Percentiles rank a stretch among this genome's conserved stretches.
phyloP scores from a whole-genome alignment of 37 sponge, comb jelly and placozoan species.

The Cliona cf. orientalis region DNA sequence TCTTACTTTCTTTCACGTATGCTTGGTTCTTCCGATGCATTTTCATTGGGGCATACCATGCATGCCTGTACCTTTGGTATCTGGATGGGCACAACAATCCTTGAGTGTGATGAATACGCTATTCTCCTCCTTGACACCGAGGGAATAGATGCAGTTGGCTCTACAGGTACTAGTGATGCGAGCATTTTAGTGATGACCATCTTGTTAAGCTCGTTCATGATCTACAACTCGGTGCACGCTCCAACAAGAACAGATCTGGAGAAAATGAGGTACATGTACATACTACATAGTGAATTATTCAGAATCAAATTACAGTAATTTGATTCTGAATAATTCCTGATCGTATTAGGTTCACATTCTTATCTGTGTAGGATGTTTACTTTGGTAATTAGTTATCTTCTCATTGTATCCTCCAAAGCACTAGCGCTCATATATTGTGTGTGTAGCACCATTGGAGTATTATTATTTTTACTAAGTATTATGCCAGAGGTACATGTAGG shows the following conservation, averaged over 20 bases:
- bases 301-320: too few species aligned
- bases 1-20: slow-evolving; percentile 35
- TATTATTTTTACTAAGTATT: too few species aligned
- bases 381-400: too few species aligned
- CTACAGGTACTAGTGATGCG: slow-evolving; percentile 13
- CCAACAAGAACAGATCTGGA: slow-evolving; percentile 8
- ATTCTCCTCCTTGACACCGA: slow-evolving; percentile 33
- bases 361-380: too few species aligned
- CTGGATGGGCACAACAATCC: slow-evolving; percentile 30
- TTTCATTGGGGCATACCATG: slow-evolving; percentile 24
- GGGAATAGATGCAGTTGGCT: slow-evolving; percentile 7
- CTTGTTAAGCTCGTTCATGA: slow-evolving; percentile 25
- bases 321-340: too few species aligned
- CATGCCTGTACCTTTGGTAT: slow-evolving; percentile 30
- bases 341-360: too few species aligned
- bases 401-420: too few species aligned
- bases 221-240: slow-evolving; percentile 29
- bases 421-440: too few species aligned
- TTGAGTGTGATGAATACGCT: slow-evolving; percentile 27
- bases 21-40: slow-evolving; percentile 14
- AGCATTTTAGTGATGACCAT: slow-evolving; percentile 30
- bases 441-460: too few species aligned
- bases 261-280: slow-evolving; percentile 35
- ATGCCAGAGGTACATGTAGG: too few species aligned
- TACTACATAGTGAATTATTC: too few species aligned